phyloP scores from a whole-genome alignment of 2,797 vertebrate genomes.

The Eurystomus glaucurus region DNA sequence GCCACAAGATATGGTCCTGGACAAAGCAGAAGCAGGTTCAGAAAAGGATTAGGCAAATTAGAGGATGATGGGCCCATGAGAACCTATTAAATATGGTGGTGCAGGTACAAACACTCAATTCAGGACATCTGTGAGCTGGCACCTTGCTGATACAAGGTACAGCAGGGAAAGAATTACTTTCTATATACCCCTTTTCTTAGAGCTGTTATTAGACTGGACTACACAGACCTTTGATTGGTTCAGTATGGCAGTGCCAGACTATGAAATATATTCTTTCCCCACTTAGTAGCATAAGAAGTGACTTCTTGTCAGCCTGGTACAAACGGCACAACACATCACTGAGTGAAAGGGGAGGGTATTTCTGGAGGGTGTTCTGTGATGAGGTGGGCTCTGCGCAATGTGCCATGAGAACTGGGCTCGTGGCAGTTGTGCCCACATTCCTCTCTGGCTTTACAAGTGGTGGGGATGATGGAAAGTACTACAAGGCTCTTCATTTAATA shows the following conservation, averaged over 20 bases:
- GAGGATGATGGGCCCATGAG: neutral
- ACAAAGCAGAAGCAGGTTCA: neutral
- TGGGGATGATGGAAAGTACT: neutral
- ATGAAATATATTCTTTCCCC: neutral
- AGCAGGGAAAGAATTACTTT: neutral
- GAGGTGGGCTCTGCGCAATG: neutral
- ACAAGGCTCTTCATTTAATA: neutral
- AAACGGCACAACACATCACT: neutral
- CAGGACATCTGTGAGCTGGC: neutral
- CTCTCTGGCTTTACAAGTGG: neutral
- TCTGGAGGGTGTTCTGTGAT: neutral
- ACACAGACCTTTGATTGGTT: neutral
- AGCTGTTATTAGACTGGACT: neutral
- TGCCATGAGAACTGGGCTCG: accelerated
- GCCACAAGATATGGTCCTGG: neutral
- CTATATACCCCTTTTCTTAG: neutral
- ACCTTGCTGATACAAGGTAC: neutral
- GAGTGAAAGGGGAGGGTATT: neutral
- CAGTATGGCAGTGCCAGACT: neutral
- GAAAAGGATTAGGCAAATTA: neutral
- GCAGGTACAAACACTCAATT: neutral
- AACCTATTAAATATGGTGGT: neutral
- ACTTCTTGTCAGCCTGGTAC: neutral
- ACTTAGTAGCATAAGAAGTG: neutral
- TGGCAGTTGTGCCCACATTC: neutral